Percentiles rank a stretch among this genome's conserved stretches.
Evolutionary conservation across 2,888 invertebrate species (phyloP).

Genomic region (Cephus nigrinus): DNA sequence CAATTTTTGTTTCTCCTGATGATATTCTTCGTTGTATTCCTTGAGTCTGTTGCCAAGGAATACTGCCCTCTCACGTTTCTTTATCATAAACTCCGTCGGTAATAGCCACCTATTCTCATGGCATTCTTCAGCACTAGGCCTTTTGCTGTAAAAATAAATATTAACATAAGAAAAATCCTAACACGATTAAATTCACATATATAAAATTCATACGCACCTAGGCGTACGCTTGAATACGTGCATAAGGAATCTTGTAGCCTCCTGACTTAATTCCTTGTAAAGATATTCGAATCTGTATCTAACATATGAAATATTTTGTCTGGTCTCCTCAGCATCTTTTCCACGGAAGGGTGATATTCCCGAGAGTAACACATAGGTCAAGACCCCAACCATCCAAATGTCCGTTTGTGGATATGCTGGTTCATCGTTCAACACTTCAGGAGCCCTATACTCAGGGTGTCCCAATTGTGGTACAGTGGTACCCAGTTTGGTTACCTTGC

Average conservation of each 20-base stretch:
- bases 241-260: constrained; percentile 94
- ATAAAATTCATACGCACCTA: constrained; percentile 70
- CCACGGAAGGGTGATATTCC: constrained; percentile 94
- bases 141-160: constrained; percentile 75
- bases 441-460: constrained; percentile 84
- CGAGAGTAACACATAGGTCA: constrained; percentile 91
- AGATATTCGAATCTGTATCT: constrained; percentile 94
- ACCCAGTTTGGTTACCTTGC: constrained; percentile 83
- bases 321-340: constrained; percentile 82
- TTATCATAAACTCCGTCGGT: constrained; percentile 92
- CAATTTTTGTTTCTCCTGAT: constrained; percentile 74
- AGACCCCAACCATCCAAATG: constrained; percentile 94
- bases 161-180: neutral
- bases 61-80: constrained; percentile 87
- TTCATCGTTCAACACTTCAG: constrained; percentile 90
- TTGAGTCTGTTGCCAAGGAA: constrained; percentile 87
- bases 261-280: constrained; percentile 94
- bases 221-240: constrained; percentile 94
- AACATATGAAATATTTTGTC: constrained; percentile 91
- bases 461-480: constrained; percentile 77
- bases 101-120: constrained; percentile 96
- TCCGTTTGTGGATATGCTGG: constrained; percentile 91
- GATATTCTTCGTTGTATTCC: constrained; percentile 85
- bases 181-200: neutral
- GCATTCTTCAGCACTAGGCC: constrained; percentile 94